Percentiles rank a stretch among this genome's conserved stretches.
These are phyloP conservation scores for Anguilla marmorata DNA, from an alignment of 2,797 vertebrate species.

Conservation along the genomic window DNA sequence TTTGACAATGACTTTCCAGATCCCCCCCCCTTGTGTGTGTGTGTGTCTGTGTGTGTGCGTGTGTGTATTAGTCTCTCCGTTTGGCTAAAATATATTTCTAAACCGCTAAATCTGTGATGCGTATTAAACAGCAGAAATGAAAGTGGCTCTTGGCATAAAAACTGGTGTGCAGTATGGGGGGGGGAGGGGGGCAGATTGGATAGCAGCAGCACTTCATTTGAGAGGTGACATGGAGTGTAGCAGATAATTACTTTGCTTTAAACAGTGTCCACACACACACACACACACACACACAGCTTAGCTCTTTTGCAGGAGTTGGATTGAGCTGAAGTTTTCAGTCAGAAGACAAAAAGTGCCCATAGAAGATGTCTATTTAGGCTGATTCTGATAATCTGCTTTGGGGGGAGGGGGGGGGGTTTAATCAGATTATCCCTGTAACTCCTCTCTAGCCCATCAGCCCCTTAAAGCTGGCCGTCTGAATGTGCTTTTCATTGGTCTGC, in stretches of 20 bases:
- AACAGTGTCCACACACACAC: not conserved
- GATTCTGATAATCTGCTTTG: slow-evolving; percentile 53
- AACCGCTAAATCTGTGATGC: slow-evolving; percentile 60
- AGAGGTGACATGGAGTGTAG: slow-evolving; percentile 7
- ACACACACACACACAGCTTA: not conserved
- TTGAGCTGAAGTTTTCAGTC: not conserved
- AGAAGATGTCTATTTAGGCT: slow-evolving; percentile 46
- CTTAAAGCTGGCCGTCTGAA: slow-evolving; percentile 8
- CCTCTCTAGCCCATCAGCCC: not conserved
- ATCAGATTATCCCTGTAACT: slow-evolving; percentile 57
- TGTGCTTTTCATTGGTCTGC: slow-evolving; percentile 12
- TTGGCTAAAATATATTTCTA: slow-evolving; percentile 66
- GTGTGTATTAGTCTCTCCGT: slow-evolving; percentile 69
- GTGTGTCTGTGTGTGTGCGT: not conserved
- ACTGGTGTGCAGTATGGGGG: slow-evolving; percentile 47
- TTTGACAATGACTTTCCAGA: slow-evolving; percentile 58
- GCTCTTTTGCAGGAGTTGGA: not conserved
- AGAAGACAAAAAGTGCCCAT: not conserved
- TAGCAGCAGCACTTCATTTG: not conserved
- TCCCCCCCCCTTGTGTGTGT: slow-evolving; percentile 47
- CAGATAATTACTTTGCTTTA: not conserved
- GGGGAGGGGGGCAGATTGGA: no score
- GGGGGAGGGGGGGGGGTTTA: slow-evolving; percentile 49
- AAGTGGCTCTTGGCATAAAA: slow-evolving; percentile 62
- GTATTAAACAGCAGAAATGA: slow-evolving; percentile 68